A percentile compares a stretch with the other conserved stretches of the same genome.
Evolutionary conservation across 1,140 invertebrate species (phyloP).

Genomic region (Eupristina koningsbergeri): DNA sequence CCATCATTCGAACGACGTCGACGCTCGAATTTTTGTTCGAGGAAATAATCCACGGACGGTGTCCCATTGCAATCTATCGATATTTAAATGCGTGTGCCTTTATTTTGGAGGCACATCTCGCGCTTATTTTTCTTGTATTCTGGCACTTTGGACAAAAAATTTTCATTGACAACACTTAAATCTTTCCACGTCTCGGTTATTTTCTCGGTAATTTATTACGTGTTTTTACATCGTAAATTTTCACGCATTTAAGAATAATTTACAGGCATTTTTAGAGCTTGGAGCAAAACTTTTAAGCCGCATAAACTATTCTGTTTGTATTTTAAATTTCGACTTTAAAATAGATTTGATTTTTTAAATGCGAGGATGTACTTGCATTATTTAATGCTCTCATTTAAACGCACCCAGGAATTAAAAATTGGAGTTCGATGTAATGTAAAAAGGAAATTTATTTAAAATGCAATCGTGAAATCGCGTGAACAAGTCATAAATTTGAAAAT

Average conservation of each 20-base stretch:
- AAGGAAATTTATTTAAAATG: background rate
- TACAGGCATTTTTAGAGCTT: background rate
- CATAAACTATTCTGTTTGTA: background rate
- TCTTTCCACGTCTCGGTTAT: background rate
- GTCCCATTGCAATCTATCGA: slow-evolving; percentile 10
- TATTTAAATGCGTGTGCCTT: background rate
- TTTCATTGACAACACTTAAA: background rate
- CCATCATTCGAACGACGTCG: slow-evolving; percentile 35
- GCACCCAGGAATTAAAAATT: background rate
- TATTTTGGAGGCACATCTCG: background rate
- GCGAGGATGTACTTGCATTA: background rate
- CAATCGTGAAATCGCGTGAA: background rate
- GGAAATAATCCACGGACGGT: slow-evolving; percentile 10
- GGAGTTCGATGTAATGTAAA: background rate
- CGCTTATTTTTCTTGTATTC: background rate
- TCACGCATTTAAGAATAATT: background rate
- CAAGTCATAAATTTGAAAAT: background rate
- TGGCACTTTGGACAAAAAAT: background rate
- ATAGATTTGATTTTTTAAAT: background rate
- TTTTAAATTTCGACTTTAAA: background rate
- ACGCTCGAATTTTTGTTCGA: slow-evolving; percentile 27
- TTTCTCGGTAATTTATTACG: background rate
- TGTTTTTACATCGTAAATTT: background rate
- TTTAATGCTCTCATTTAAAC: background rate
- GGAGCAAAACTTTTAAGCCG: background rate